Base-by-base conservation (phyloP, 2,113 vertebrate genomes). In the Planiliza haematocheilus region DNA sequence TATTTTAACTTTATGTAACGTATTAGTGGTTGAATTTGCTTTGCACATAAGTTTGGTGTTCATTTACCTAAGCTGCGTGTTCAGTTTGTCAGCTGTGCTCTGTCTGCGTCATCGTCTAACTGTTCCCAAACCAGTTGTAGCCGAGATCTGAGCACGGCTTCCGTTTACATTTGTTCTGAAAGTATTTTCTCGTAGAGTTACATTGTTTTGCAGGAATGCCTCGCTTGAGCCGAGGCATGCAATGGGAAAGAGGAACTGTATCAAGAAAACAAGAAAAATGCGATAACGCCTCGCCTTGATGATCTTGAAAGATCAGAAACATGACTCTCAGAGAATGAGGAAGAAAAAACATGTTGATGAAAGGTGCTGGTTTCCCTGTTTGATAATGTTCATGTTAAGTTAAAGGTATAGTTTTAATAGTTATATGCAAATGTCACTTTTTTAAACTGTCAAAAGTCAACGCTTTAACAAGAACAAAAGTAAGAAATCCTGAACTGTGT, bases 71-170 rank as follows among this genome's bases (percentile, higher is more conserved):
- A 50, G 34, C 43, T 51, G 21, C 6, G 42, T 0, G 11, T 9
- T 61, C 11, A 21, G 12, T 37, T 43, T 38, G 24, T 3, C 20
- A 49, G 42, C 39, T 49, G 48, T 43, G 39, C 39, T 55, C 8
- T 36, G 20, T 68, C 46, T 52, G 36, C 49, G 61, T 84, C 87
- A 79, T 91, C 66, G 46, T 48, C 5, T 12, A 38, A 20, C 49
- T 48, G 38, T 89, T 81, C 12, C 30, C 88, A 91, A 91, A 91
- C 70, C 43, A 74, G 67, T 59, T 48, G 67, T 1, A 37, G 53
- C 24, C 12, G 4, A 55, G 39, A 48, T 46, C 2, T 1, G 4
- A 7, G n/a, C 12, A 10, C n/a, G n/a, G 21, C 8, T 18, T 45
- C 3, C 14, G 37, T 42, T 21, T 30, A 12, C 9, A 17, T 62